A percentile compares a stretch with the other conserved stretches of the same genome.
phyloP scores from a whole-genome alignment of 2,888 invertebrate genomes.

The Mimachlamys varia region DNA sequence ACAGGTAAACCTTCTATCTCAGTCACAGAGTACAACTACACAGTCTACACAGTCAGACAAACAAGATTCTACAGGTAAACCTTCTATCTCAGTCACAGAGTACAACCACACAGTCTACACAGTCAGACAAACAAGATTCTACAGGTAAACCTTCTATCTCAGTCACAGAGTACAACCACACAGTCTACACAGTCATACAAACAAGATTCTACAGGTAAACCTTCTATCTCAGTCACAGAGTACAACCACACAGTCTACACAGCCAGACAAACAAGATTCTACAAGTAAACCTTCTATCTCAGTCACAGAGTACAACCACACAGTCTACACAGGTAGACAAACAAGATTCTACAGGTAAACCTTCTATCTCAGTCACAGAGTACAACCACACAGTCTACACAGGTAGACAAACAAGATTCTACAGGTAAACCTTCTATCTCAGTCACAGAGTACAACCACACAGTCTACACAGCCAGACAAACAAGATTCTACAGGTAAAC shows the following conservation, averaged over 20 bases:
- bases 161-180: background rate
- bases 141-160: background rate
- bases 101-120: background rate
- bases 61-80: conserved; percentile 26
- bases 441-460: background rate
- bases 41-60: background rate
- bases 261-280: conserved; percentile 9
- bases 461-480: background rate
- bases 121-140: conserved; percentile 13
- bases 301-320: background rate
- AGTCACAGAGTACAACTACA: background rate
- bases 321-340: background rate
- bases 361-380: too few species aligned
- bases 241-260: background rate
- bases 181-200: background rate
- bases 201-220: conserved; percentile 26
- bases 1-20: background rate
- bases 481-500: conserved; percentile 26
- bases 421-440: background rate
- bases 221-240: too few species aligned
- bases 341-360: conserved; percentile 26
- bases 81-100: too few species aligned
- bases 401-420: conserved; percentile 5
- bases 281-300: background rate
- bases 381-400: background rate